Evolutionary conservation across 2,113 vertebrate species (phyloP), one percentile per base, ranked within the genome.

Genomic region (Lamprotornis superbus): DNA sequence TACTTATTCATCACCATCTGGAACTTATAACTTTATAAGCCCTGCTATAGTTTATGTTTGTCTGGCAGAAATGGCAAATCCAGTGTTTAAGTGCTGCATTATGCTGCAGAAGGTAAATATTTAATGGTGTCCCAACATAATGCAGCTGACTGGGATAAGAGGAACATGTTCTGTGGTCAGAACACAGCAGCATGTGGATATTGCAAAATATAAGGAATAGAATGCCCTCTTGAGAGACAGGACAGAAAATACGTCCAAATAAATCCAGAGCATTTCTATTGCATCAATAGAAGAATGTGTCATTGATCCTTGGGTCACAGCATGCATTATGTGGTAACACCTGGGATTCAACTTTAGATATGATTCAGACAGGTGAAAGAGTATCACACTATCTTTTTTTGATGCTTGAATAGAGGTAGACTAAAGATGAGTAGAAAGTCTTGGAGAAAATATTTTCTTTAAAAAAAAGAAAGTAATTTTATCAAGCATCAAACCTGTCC

Each of bases 1-100:
- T 89, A 95, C 55, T 95, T 95, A 97, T 97, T 97, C 94, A 96
- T 96, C 86, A 95, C 92, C 87, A 95, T 97, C 97, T 97, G 90
- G 91, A 97, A 96, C 52, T 92, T 94, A 87, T 67, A 96, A 92
- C 74, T 96, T 79, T 67, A 63, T 81, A 93, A 92, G 33, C 59
- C 20, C 10, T 87, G 76, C 60, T 91, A 67, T 91, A 74, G 95
- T 96, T 97, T 96, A 79, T 91, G 83, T 97, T 95, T 97, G 89
- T 90, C 86, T 97, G 93, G 67, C 76, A 97, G 84, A 97, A 96
- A 94, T 90, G 84, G 86, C 81, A 94, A 94, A 59, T 94, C 94
- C 93, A 78, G 55, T 1, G 1, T 90, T 95, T 78, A 92, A 97
- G 90, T 86, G 84, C 92, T 96, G 82, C 92, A 94, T 88, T 93